phyloP scores from a whole-genome alignment of 2,888 invertebrate species.

The Aelia acuminata region DNA sequence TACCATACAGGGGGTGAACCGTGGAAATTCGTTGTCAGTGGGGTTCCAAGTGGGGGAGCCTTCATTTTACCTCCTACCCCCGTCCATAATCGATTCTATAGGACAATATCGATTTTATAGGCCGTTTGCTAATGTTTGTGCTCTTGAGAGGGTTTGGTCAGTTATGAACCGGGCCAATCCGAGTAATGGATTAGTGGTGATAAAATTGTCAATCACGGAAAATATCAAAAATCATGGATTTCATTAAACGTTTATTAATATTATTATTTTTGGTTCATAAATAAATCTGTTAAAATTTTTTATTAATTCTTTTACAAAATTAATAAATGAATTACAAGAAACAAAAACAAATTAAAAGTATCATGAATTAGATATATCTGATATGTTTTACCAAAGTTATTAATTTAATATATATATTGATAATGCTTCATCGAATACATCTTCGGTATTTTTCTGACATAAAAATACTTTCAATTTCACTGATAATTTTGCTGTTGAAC shows the following conservation, averaged over 20 bases:
- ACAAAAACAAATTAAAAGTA: too few species aligned
- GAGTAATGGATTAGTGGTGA: not conserved
- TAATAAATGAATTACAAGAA: too few species aligned
- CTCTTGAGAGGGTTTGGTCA: not conserved
- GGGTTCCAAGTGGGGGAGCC: not conserved
- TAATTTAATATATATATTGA: too few species aligned
- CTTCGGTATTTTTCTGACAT: too few species aligned
- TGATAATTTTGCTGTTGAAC: too few species aligned
- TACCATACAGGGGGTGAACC: constrained; percentile 25
- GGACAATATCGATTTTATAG: constrained; percentile 39
- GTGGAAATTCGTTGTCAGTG: constrained; percentile 4
- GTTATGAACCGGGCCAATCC: not conserved
- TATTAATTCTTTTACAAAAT: too few species aligned
- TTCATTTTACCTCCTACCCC: constrained; percentile 22
- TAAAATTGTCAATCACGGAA: not conserved
- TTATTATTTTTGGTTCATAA: not conserved
- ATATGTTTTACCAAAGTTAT: too few species aligned
- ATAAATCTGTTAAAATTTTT: too few species aligned
- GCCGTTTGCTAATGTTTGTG: constrained; percentile 5
- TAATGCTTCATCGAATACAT: too few species aligned
- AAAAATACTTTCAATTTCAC: too few species aligned
- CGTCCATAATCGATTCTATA: constrained; percentile 23
- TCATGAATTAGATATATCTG: too few species aligned
- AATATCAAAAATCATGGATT: not conserved
- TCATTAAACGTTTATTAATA: too few species aligned